Conservation (phyloP, 2,113 vertebrate species). For the Neogobius melanostomus region DNA sequence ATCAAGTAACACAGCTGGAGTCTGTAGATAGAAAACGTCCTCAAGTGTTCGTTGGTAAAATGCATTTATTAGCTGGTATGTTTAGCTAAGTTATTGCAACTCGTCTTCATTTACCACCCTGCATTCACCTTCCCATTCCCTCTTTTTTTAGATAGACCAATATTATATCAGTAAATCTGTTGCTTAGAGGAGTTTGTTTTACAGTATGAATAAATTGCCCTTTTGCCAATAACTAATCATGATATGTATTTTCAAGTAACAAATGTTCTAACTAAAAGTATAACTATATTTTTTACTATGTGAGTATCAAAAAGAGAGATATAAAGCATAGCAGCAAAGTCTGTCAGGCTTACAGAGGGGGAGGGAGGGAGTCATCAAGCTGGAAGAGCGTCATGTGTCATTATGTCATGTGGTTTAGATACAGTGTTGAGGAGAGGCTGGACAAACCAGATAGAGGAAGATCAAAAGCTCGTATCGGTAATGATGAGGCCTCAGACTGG, state of each 20-base stretch:
- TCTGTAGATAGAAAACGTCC: not conserved
- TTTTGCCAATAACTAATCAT: no score
- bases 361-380: constrained; percentile 27
- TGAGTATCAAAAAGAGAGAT: constrained; percentile 6
- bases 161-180: no score
- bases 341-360: constrained; percentile 17
- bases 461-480: constrained; percentile 69
- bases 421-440: constrained; percentile 37
- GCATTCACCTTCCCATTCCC: no score
- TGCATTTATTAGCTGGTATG: not conserved
- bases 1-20: not conserved
- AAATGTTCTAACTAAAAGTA: no score
- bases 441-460: constrained; percentile 42
- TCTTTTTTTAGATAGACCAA: no score
- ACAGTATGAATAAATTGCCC: no score
- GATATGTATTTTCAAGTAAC: no score
- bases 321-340: constrained; percentile 22
- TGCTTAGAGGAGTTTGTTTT: no score
- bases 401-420: constrained; percentile 40
- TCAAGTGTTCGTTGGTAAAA: not conserved
- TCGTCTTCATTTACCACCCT: no score
- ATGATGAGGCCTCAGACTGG: constrained; percentile 61
- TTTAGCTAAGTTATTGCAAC: no score
- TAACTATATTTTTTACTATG: not conserved
- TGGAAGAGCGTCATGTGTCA: constrained; percentile 53